phyloP scores from a whole-genome alignment of 2,113 vertebrate genomes.

The Rhodinocichla rosea region DNA sequence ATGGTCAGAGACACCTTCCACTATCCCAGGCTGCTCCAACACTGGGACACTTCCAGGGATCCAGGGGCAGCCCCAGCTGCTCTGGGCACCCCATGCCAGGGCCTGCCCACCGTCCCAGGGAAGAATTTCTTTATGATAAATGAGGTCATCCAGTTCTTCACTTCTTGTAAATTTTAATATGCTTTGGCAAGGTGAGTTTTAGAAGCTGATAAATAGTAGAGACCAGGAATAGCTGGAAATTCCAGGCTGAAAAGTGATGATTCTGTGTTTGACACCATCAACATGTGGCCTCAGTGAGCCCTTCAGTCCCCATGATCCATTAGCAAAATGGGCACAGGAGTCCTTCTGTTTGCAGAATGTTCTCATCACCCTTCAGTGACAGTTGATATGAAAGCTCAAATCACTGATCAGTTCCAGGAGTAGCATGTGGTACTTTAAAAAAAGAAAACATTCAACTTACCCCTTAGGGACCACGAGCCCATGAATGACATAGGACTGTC shows the following conservation, averaged over 20 bases:
- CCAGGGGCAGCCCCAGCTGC: neutral
- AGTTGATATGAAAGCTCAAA: neutral
- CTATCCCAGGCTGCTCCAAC: fast-evolving
- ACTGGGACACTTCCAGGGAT: neutral
- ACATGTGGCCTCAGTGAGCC: fast-evolving
- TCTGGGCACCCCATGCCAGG: neutral
- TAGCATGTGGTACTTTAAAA: neutral
- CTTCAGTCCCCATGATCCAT: neutral
- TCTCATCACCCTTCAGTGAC: neutral
- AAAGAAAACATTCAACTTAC: neutral
- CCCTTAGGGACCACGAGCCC: neutral
- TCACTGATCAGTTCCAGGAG: neutral
- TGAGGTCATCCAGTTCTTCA: neutral
- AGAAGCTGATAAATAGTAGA: neutral
- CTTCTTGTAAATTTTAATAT: neutral
- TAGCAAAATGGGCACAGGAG: neutral
- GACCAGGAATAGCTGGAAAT: neutral
- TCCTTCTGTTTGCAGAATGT: neutral
- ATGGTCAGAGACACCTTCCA: neutral
- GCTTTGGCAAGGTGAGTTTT: neutral
- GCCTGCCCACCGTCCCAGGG: fast-evolving
- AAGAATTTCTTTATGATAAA: neutral
- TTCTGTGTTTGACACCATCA: neutral
- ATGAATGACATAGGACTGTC: neutral
- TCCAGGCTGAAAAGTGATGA: neutral